Evolutionary conservation across 2,888 invertebrate species (phyloP), one percentile per base, ranked within the genome.

Genomic region (Caenorhabditis zanzibari): DNA sequence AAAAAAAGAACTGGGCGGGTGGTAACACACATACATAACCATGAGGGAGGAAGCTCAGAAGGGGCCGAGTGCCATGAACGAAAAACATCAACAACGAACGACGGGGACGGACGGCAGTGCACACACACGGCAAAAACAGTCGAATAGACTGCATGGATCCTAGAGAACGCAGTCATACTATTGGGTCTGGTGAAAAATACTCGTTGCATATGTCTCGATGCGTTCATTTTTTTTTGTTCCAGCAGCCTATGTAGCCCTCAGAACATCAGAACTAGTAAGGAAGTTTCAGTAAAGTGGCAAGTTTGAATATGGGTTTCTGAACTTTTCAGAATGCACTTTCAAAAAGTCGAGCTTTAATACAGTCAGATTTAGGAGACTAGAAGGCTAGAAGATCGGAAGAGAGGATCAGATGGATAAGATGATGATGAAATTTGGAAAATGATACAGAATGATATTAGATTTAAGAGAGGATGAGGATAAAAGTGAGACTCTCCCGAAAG

Each of bases 61-160:
- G 69, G 54, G 66, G 54, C n/a, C 64, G 84, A 72, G 84, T 84
- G 84, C 80, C 84, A 81, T 61, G 75, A 49, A 74, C 80, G 84
- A 84, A 84, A 83, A 84, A 84, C 84, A 84, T 84, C 84, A 84
- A 84, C 84, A 84, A 76, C 74, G 80, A 84, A 76, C 74, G 80
- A 64, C 72, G 54, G 49, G 24, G 80, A 64, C 72, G 54, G 49
- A 32, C 58, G 79, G 79, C 77, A 79, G 77, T 79, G 82, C 77
- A 79, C 82, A 79, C 73, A 72, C 82, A 79, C 73, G 76, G 71
- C 66, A 73, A 82, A 82, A 82, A 82, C 81, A 81, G 81, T 81
- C 75, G 49, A 64, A 81, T 47, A 75, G 81, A 81, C 69, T 47
- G 38, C 54, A 56, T 54, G 64, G 72, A 76, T 82, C 72, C 64